Evolutionary conservation across 2,113 vertebrate genomes (phyloP), one percentile per base, ranked within the genome.

Genomic region (Bothrops jararaca): DNA sequence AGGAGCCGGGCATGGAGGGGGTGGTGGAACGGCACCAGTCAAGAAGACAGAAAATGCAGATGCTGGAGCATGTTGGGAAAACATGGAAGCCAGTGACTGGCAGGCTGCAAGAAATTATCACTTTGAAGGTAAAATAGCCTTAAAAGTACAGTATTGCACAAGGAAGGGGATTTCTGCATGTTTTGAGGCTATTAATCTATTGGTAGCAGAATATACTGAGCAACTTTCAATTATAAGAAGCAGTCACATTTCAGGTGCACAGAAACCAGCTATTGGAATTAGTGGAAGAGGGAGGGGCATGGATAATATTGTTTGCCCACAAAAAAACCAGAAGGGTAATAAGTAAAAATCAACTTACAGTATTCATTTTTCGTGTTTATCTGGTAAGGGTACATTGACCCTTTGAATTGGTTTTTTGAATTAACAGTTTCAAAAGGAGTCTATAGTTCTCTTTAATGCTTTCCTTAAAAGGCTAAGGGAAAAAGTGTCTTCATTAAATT

Each of bases 81-180:
- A 94, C 42, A 93, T 94, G 93, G 93, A 94, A 88, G 92, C 89
- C 11, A 26, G 3, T 5, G 94, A 95, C 54, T 95, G 95, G 95
- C 92, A 95, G 42, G 92, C 91, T 42, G 93, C 94, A 74, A 92
- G 93, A 52, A 85, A 93, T 90, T 95, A 94, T 85, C 94, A 92
- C 10, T 42, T 85, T 15, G 80, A 94, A 64, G 95, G 95, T 95
- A 86, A 95, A 87, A 50, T 57, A 39, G 22, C 50, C 5, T 13
- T 26, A 86, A 22, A 42, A 39, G 3, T 29, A 3, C 15, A 42
- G 4, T 22, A 56, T n/a, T 60, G 29, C 45, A 39, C 22, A 11
- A 8, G 26, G 12, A 13, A 22, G 1, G 42, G 12, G 15, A 42
- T 5, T 8, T 2, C 23, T 11, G 23, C 18, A 52, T 53, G 3